Evolutionary conservation across 2,113 vertebrate species (phyloP).

Genomic region (Pachycephala philippinensis): DNA sequence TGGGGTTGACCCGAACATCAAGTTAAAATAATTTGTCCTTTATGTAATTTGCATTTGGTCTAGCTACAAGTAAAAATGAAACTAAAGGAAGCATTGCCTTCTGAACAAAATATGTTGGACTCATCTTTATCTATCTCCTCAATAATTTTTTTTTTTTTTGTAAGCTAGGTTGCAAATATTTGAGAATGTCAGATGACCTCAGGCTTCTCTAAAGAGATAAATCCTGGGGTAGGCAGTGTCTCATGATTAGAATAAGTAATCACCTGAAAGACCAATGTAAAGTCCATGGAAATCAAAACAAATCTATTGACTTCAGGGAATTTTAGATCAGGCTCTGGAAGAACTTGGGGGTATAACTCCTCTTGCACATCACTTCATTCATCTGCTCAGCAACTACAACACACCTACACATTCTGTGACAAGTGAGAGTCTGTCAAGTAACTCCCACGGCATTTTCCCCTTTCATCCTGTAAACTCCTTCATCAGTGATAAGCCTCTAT

Average conservation of each 20-base stretch:
- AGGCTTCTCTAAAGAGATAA: background rate
- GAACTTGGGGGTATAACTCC: background rate
- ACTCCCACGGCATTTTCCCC: slow-evolving; percentile 25
- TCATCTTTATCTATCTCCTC: background rate
- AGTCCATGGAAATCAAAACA: background rate
- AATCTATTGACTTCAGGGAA: background rate
- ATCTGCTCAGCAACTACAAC: background rate
- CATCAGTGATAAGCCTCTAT: background rate
- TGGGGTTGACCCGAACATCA: background rate
- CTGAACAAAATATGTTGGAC: background rate
- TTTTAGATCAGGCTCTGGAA: background rate
- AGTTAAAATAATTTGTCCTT: background rate
- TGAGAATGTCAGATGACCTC: background rate
- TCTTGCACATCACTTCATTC: slow-evolving; percentile 45
- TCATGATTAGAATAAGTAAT: background rate
- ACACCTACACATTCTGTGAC: slow-evolving; percentile 1
- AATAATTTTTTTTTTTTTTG: background rate
- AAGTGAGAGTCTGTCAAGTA: background rate
- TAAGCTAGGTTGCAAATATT: background rate
- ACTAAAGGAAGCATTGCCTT: background rate
- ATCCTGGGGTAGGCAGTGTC: background rate
- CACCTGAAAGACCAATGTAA: background rate
- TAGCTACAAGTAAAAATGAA: background rate
- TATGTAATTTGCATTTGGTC: background rate
- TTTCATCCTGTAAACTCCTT: slow-evolving; percentile 41